Evolutionary conservation across 2,113 vertebrate genomes (phyloP), one percentile per base, ranked within the genome.

Genomic region (Formicarius rufipectus): DNA sequence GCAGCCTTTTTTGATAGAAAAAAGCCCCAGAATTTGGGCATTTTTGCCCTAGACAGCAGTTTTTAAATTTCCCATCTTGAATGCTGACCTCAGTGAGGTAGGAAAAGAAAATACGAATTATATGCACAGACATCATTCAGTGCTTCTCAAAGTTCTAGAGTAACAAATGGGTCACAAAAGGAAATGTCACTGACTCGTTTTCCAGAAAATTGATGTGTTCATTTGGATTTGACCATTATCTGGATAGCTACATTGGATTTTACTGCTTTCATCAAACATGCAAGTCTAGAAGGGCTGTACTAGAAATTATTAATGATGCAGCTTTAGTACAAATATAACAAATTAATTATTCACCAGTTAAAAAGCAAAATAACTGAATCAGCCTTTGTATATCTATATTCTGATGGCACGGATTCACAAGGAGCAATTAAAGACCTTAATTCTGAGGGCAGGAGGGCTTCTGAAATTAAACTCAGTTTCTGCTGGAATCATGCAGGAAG

Each of bases 321-420:
- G 37, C 74, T 83, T 94, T 9, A 67, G 53, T 91, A 66, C 49
- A 80, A 66, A 82, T 89, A 45, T 17, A 91, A 68, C 35, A 82
- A 81, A 80, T 94, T 45, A 94, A 93, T 93, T 93, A 95, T 95
- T 94, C 59, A 83, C 67, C 55, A 83, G 53, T 85, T 87, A 55
- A 90, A 85, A 95, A 73, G 81, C 87, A 82, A 69, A 93, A 27
- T 55, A 81, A 82, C 58, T 82, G 89, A 85, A 79, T 93, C 78
- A 37, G 45, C 22, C 74, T 58, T 87, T 85, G 81, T 74, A 1
- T 76, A 33, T 82, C 71, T 79, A 0, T 67, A 20, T 68, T 83
- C 59, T 89, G 74, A 55, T 90, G 84, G 75, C 59, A 66, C 21
- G 16, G 58, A 67, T 93, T 96, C 0, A 2, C 27, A 40, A 73